Base-by-base conservation (phyloP, 2,888 invertebrate genomes). In the Subacronicta megacephala region DNA sequence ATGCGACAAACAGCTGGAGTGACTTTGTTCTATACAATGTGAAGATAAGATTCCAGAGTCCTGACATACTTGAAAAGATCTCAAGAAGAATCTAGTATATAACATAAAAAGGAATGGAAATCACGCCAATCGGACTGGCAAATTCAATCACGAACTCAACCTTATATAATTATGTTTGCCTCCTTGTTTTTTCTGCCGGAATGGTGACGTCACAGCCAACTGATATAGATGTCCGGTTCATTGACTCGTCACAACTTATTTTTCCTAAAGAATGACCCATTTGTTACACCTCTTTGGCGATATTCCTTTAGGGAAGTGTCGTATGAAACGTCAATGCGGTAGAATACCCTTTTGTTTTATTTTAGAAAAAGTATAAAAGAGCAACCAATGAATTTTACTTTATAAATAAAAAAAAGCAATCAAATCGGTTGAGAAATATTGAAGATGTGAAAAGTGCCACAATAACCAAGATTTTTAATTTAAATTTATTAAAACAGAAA, bases 91-190 rank as follows among this genome's bases (percentile, higher is more conserved):
- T 23, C 15, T 20, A 26, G 13, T 37, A 49, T 36, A 36, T 56
- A 44, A 47, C 40, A 63, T 64, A 65, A 63, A 60, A 57, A 47
- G 62, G 68, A 71, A 67, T 73, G 62, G 51, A 67, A 73, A 71
- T 68, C 74, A 61, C 68, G 72, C 69, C 65, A 79, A 75, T 80
- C 52, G 74, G 53, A 70, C 63, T 70, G 71, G 71, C 55, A 75
- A 79, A 81, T 80, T 81, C 78, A 74, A 80, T 80, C 78, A 76
- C 63, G 58, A 71, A 79, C 70, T 73, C 77, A 74, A 70, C 72
- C 72, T 76, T 71, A 67, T 62, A 72, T 82, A 83, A 83, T 83
- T 78, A 82, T 73, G 67, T 80, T 81, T 78, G 77, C 75, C 62
- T 72, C 66, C 61, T 54, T 68, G 62, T 76, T 72, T 70, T 70